Evolutionary conservation across 1,140 invertebrate genomes (phyloP), one percentile per base, ranked within the genome.

Genomic region (Drosophila grimshawi): DNA sequence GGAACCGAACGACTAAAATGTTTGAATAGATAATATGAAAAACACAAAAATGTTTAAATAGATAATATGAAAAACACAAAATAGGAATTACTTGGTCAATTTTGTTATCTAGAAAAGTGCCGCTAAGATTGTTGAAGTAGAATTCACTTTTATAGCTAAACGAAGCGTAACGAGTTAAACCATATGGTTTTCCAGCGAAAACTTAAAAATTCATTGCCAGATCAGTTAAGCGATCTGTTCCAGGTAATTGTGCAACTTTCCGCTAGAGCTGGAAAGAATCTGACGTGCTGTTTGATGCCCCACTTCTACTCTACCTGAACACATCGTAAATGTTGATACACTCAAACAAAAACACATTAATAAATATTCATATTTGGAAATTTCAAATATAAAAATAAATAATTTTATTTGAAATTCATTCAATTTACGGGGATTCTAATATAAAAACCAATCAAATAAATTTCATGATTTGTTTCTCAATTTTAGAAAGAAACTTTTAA

Each of bases 271-370:
- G 19, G 19, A 19, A 19, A 19, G 39, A 8, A 59, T 48, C 41
- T 67, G 33, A 68, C 43, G 71, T 74, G 51, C n/a, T 49, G 19
- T 56, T 45, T 46, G 41, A 51, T 60, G 69, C 63, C 67, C 69
- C 27, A 72, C 19, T 69, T 69, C 19, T 19, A 19, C 48, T 19
- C 19, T 19, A 19, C 27, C 43, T 43, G 48, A 33, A n/a, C 63
- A 60, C 39, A 65, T 65, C 68, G 55, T 72, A 72, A 66, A 72
- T 39, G 55, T 72, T 51, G 49, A 49, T 33, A 66, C 52, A 37
- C 63, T 72, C 43, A 49, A 53, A 30, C 56, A 59, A 55, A 45
- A 55, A 19, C 19, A 19, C 19, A 19, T 19, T 19, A 19, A 19
- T 19, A 19, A 19, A 19, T 19, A 19, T 19, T 19, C 19, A 19